phyloP scores from a whole-genome alignment of 2,797 vertebrate genomes.

The Novumbra hubbsi region DNA sequence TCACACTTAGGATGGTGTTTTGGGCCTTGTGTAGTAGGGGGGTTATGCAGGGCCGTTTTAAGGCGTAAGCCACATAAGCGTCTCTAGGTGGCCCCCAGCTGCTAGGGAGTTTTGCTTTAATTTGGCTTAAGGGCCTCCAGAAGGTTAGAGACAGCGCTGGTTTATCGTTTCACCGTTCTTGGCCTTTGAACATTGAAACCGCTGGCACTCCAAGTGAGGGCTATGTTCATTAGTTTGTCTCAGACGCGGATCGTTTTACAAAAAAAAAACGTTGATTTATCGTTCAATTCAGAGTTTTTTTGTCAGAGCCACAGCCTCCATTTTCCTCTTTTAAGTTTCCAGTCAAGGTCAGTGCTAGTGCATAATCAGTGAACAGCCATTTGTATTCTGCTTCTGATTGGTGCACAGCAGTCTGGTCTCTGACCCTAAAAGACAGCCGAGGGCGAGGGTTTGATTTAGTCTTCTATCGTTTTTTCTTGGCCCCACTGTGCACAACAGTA shows the following conservation, averaged over 20 bases:
- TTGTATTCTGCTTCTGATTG: conserved; percentile 1
- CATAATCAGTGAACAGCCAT: conserved; percentile 1
- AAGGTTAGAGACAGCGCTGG: too few species aligned
- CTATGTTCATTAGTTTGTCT: conserved; percentile 1
- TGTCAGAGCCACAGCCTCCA: neutral
- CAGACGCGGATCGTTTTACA: neutral
- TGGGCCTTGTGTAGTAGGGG: too few species aligned
- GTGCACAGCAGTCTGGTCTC: neutral
- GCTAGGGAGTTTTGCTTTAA: too few species aligned
- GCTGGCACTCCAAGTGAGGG: neutral
- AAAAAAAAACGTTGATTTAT: conserved; percentile 1
- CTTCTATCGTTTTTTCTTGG: neutral
- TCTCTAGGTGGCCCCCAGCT: too few species aligned
- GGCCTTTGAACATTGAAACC: neutral
- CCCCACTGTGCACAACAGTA: neutral
- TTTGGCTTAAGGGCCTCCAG: too few species aligned
- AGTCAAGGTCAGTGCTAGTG: neutral
- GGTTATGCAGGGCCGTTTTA: too few species aligned
- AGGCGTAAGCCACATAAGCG: too few species aligned
- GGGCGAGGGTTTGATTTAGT: neutral
- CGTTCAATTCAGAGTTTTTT: neutral
- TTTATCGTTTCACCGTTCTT: neutral
- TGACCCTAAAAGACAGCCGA: neutral
- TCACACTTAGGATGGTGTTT: too few species aligned
- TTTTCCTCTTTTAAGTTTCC: neutral